Conservation (phyloP, 2,888 invertebrate genomes). For the Drosophila nr. perissopoda region DNA sequence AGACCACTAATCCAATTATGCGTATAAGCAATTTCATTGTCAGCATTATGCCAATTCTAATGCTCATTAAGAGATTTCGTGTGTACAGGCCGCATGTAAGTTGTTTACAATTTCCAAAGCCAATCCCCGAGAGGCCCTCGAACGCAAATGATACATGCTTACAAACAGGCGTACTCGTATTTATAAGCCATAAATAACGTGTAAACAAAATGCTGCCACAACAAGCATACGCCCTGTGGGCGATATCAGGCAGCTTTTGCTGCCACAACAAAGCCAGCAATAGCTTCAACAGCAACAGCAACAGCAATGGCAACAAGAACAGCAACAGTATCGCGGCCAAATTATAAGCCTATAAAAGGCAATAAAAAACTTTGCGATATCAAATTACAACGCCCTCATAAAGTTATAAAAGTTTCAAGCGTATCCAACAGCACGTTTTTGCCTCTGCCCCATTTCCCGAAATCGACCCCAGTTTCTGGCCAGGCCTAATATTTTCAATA, state of each 20-base stretch:
- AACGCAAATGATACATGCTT: constrained; percentile 50
- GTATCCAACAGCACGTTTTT: constrained; percentile 71
- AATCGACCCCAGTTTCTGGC: constrained; percentile 26
- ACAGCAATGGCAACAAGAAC: constrained; percentile 46
- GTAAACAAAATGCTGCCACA: constrained; percentile 74
- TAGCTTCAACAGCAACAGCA: constrained; percentile 38
- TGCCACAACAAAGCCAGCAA: constrained; percentile 54
- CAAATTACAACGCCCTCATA: constrained; percentile 80
- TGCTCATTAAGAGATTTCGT: constrained; percentile 77
- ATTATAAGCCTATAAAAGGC: constrained; percentile 81
- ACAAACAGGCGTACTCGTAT: constrained; percentile 53
- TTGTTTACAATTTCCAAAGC: constrained; percentile 65
- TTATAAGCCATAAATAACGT: constrained; percentile 78
- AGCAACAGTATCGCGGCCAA: constrained; percentile 77
- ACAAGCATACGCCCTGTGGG: constrained; percentile 70
- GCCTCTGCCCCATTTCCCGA: constrained; percentile 9
- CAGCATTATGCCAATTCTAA: constrained; percentile 61
- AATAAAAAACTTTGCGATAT: constrained; percentile 79
- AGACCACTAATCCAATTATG: constrained; percentile 71
- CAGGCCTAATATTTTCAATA: constrained; percentile 80
- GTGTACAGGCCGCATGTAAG: constrained; percentile 59
- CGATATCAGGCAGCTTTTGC: constrained; percentile 31
- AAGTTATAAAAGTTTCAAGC: constrained; percentile 80
- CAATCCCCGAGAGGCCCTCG: constrained; percentile 20
- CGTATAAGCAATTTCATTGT: constrained; percentile 65